Base-by-base conservation (phyloP, 2,113 vertebrate species). In the Cochlearius cochlearius region DNA sequence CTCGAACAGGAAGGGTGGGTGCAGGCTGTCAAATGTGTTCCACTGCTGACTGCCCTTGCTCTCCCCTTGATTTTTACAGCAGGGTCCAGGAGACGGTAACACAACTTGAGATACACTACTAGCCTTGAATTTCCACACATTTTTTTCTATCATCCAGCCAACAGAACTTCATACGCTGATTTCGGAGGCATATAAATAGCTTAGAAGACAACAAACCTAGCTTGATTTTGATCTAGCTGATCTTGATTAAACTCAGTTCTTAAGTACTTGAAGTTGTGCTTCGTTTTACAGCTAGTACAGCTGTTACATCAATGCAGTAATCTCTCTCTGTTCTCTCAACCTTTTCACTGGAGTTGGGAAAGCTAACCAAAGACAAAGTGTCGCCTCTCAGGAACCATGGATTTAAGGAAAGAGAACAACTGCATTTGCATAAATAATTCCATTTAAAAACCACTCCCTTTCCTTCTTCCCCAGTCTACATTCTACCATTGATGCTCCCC, bases 1-100 rank as follows among this genome's bases (percentile, higher is more conserved):
- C 93, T 94, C 27, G 66, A 95, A 97, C 96, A 96, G 97, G 96
- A 98, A 97, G 96, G 97, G 96, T 93, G 96, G 96, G 89, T 93
- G 41, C 92, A 63, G 47, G 56, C 92, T 89, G 69, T 81, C 87
- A 94, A 30, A 83, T 49, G 67, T 20, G 68, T 53, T 93, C 30
- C 36, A 67, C 85, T 38, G 67, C 92, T 88, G 76, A 18, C 94
- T 94, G 94, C 79, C 96, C 93, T 87, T 86, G 94, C 69, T 86
- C 86, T 96, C 94, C 92, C 96, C 91, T 92, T 93, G 74, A 25
- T 34, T 96, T 96, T 90, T 50, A 96, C 36, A 97, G 71, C 77
- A 91, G 76, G 73, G 13, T 86, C 83, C 72, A 71, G 85, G 5
- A 91, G 49, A 88, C 4, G 0, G 27, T 23, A 94, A 71, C 73